Conservation (phyloP, 2,888 invertebrate genomes). For the Drymonia ruficornis region DNA sequence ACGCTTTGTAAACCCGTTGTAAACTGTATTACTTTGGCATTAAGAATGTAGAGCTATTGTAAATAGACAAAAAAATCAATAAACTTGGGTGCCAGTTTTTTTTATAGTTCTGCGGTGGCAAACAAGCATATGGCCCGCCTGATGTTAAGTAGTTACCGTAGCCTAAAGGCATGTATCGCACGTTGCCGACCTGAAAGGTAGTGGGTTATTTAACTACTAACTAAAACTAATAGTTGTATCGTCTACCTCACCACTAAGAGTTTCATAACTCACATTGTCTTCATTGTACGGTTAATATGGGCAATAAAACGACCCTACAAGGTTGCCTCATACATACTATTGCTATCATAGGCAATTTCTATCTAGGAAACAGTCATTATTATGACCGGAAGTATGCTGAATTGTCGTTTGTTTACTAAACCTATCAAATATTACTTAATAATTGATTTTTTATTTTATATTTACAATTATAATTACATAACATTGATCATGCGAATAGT, state of each 20-base stretch:
- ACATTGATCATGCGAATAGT: background rate
- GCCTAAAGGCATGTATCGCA: too few species aligned
- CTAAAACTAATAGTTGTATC: background rate
- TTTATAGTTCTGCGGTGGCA: too few species aligned
- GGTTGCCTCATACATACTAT: background rate
- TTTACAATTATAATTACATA: too few species aligned
- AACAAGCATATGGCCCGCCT: too few species aligned
- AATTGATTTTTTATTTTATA: background rate
- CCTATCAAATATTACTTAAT: background rate
- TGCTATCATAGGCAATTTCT: slow-evolving; percentile 4
- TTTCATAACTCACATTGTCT: slow-evolving; percentile 11
- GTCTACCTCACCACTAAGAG: slow-evolving; percentile 10
- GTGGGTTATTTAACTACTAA: too few species aligned
- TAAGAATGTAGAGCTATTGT: too few species aligned
- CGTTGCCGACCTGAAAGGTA: too few species aligned
- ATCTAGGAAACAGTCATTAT: background rate
- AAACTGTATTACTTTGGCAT: too few species aligned
- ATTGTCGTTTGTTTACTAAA: background rate
- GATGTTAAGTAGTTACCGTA: too few species aligned
- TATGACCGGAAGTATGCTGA: slow-evolving; percentile 1
- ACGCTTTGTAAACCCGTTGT: too few species aligned
- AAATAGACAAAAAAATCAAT: too few species aligned
- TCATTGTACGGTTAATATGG: slow-evolving; percentile 7
- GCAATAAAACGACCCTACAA: background rate
- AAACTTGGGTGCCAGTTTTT: too few species aligned